A percentile compares a stretch with the other conserved stretches of the same genome.
These are phyloP conservation scores for Saturnia japonica DNA, from an alignment of 2,888 invertebrate species.

Conservation along the genomic window DNA sequence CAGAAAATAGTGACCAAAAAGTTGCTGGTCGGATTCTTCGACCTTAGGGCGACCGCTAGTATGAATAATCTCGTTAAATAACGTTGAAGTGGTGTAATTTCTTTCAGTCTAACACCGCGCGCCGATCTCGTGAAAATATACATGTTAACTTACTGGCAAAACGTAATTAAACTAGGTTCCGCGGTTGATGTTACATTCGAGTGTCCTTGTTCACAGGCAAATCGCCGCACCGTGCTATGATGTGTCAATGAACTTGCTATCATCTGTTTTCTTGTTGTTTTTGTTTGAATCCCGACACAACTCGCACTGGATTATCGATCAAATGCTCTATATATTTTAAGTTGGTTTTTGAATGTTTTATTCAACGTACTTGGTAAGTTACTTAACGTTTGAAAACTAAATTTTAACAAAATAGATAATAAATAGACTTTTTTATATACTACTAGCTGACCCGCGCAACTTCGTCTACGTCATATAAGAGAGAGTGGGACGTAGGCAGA, in stretches of 20 bases:
- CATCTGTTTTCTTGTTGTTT: conserved; percentile 8
- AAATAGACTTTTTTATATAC: too few species aligned
- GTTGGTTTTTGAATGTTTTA: not conserved
- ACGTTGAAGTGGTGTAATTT: not conserved
- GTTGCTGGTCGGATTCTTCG: too few species aligned
- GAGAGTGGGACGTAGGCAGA: too few species aligned
- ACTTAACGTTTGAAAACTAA: too few species aligned
- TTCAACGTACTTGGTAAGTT: not conserved
- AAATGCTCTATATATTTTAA: not conserved
- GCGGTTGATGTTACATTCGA: conserved; percentile 1
- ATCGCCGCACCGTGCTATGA: conserved; percentile 27
- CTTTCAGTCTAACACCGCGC: not conserved
- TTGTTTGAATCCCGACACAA: not conserved
- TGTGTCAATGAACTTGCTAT: conserved; percentile 49
- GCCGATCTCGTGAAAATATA: not conserved
- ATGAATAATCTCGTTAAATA: not conserved
- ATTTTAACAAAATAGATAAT: too few species aligned
- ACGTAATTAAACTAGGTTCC: not conserved
- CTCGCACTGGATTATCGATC: not conserved
- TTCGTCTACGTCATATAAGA: too few species aligned
- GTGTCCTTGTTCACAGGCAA: conserved; percentile 35
- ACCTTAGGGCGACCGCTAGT: too few species aligned
- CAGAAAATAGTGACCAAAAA: too few species aligned
- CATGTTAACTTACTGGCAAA: not conserved
- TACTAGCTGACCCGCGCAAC: too few species aligned